These are phyloP conservation scores for Lycaena phlaeas DNA, from an alignment of 2,888 invertebrate genomes.

Conservation along the genomic window DNA sequence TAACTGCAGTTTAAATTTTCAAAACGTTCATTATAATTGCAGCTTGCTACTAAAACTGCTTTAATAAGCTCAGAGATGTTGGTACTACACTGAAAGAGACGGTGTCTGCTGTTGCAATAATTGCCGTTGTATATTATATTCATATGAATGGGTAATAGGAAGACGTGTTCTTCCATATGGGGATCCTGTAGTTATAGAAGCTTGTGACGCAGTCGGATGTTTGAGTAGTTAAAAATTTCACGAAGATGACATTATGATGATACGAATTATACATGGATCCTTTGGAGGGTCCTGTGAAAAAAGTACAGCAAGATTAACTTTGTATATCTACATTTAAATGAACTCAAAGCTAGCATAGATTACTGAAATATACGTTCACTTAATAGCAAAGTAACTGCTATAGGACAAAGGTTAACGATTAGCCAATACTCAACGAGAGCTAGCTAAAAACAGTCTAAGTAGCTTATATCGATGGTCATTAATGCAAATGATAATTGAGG, in stretches of 20 bases:
- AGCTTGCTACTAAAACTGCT: conserved; percentile 52
- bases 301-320: conserved; percentile 26
- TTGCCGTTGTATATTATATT: conserved; percentile 55
- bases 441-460: conserved; percentile 42
- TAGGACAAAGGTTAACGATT: conserved; percentile 42
- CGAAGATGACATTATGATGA: too few species aligned
- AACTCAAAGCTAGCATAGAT: conserved; percentile 18
- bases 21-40: too few species aligned
- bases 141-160: conserved; percentile 59
- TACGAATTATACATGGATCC: too few species aligned
- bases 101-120: conserved; percentile 55
- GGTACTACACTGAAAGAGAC: conserved; percentile 61
- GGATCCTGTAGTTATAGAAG: conserved; percentile 53
- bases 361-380: conserved; percentile 34
- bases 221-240: conserved; percentile 42
- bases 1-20: too few species aligned
- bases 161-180: conserved; percentile 54
- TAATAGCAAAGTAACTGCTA: conserved; percentile 32
- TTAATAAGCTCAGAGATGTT: conserved; percentile 42
- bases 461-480: conserved; percentile 52
- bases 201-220: conserved; percentile 51
- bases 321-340: background rate
- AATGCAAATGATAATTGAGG: conserved; percentile 42
- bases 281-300: conserved; percentile 39
- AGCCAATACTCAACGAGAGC: conserved; percentile 38